phyloP scores from a whole-genome alignment of 2,113 vertebrate species.

The Takifugu flavidus region DNA sequence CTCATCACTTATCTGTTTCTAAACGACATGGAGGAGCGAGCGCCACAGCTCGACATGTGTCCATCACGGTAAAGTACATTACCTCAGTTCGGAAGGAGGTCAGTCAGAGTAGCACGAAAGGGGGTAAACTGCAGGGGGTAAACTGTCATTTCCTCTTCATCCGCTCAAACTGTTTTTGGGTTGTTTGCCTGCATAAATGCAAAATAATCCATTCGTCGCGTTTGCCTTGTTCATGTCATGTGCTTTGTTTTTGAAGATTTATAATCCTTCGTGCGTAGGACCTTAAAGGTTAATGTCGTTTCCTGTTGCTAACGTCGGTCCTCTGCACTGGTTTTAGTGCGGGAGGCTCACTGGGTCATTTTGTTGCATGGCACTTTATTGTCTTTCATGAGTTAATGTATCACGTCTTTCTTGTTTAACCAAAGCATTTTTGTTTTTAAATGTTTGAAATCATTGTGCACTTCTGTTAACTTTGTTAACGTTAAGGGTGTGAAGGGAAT shows the following conservation, averaged over 20 bases:
- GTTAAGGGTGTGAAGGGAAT: slow-evolving; percentile 5
- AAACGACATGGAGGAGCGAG: slow-evolving; percentile 15
- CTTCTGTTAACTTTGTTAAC: slow-evolving; percentile 13
- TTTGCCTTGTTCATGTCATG: slow-evolving; percentile 6
- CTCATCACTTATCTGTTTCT: neutral
- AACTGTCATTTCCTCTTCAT: slow-evolving; percentile 20
- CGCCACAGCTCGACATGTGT: slow-evolving; percentile 27
- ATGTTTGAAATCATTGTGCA: slow-evolving; percentile 19
- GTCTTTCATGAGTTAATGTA: slow-evolving; percentile 49
- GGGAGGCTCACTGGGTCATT: slow-evolving; percentile 43
- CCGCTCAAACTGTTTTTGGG: slow-evolving; percentile 15
- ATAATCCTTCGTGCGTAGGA: slow-evolving; percentile 17
- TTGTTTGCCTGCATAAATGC: slow-evolving; percentile 13
- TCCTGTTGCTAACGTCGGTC: slow-evolving; percentile 31
- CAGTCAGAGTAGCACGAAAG: slow-evolving; percentile 45
- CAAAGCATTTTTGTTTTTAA: slow-evolving; percentile 53
- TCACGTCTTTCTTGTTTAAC: slow-evolving; percentile 53
- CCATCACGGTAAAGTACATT: slow-evolving; percentile 45
- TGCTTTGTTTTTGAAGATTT: slow-evolving; percentile 8
- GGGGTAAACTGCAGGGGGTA: slow-evolving; percentile 16
- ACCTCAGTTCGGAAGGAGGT: slow-evolving; percentile 46
- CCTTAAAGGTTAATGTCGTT: slow-evolving; percentile 15
- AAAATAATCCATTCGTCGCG: slow-evolving; percentile 12
- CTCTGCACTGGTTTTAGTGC: slow-evolving; percentile 41
- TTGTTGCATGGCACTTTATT: slow-evolving; percentile 68